A percentile compares a stretch with the other conserved stretches of the same genome.
Evolutionary conservation across 2,113 vertebrate genomes (phyloP).

Genomic region (Zosterops pallidus): DNA sequence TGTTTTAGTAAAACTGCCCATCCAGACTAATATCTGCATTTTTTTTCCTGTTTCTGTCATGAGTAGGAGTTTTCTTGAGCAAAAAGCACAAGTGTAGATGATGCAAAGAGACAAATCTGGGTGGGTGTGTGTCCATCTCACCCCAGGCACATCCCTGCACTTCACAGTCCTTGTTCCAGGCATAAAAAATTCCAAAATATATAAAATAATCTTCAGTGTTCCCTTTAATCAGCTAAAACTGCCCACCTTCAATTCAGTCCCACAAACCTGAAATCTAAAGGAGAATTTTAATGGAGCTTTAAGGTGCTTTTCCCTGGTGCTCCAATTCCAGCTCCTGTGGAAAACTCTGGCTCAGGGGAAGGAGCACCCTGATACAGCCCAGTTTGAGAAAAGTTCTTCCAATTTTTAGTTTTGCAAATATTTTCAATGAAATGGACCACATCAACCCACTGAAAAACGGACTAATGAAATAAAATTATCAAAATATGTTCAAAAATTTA

Average conservation of each 20-base stretch:
- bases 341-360: neutral
- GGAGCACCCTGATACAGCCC: neutral
- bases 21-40: neutral
- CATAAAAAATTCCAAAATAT: neutral
- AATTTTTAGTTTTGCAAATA: rapidly evolving
- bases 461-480: neutral
- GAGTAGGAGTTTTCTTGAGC: neutral
- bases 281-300: neutral
- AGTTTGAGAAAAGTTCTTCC: neutral
- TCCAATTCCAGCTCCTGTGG: neutral
- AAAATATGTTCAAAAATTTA: neutral
- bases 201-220: neutral
- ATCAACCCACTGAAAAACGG: neutral
- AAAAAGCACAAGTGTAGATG: neutral
- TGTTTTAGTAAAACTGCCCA: neutral
- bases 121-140: neutral
- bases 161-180: neutral
- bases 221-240: neutral
- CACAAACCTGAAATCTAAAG: neutral
- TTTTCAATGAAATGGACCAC: neutral
- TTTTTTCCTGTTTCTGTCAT: neutral
- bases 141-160: neutral
- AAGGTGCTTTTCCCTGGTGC: neutral
- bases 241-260: neutral
- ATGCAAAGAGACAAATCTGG: neutral